phyloP scores from a whole-genome alignment of 2,888 invertebrate genomes.

The Drosophila niveifrons region DNA sequence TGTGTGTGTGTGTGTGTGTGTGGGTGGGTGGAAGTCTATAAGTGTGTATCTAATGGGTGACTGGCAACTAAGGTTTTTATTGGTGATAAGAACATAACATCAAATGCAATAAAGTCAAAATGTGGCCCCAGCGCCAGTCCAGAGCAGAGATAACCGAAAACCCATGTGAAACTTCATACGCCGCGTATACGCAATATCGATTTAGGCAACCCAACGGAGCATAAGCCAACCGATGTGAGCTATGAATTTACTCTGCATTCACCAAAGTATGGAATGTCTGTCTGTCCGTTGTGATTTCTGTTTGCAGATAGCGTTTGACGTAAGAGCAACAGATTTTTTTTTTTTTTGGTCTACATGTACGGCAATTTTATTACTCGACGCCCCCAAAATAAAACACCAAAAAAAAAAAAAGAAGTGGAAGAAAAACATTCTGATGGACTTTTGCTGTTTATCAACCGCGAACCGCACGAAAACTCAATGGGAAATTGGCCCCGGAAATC shows the following conservation, averaged over 20 bases:
- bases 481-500: slow-evolving; percentile 41
- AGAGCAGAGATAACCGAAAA: slow-evolving; percentile 42
- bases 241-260: slow-evolving; percentile 27
- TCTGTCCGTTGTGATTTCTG: slow-evolving; percentile 61
- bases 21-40: slow-evolving; percentile 26
- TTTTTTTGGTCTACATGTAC: slow-evolving; percentile 59
- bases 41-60: slow-evolving; percentile 32
- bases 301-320: slow-evolving; percentile 73
- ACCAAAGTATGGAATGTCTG: slow-evolving; percentile 22
- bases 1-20: slow-evolving; percentile 2
- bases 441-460: slow-evolving; percentile 34
- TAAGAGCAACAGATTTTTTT: slow-evolving; percentile 77
- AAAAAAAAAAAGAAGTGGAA: slow-evolving; percentile 1
- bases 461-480: slow-evolving; percentile 16
- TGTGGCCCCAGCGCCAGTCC: slow-evolving; percentile 39
- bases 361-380: slow-evolving; percentile 70
- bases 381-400: slow-evolving; percentile 24
- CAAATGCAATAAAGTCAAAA: slow-evolving; percentile 69
- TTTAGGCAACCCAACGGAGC: slow-evolving; percentile 46
- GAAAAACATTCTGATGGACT: slow-evolving; percentile 37
- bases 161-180: slow-evolving; percentile 49
- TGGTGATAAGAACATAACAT: slow-evolving; percentile 73
- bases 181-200: slow-evolving; percentile 75
- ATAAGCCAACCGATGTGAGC: slow-evolving; percentile 17
- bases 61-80: slow-evolving; percentile 67